Evolutionary conservation across 2,113 vertebrate species (phyloP), one percentile per base, ranked within the genome.

Genomic region (Oncorhynchus kisutch): DNA sequence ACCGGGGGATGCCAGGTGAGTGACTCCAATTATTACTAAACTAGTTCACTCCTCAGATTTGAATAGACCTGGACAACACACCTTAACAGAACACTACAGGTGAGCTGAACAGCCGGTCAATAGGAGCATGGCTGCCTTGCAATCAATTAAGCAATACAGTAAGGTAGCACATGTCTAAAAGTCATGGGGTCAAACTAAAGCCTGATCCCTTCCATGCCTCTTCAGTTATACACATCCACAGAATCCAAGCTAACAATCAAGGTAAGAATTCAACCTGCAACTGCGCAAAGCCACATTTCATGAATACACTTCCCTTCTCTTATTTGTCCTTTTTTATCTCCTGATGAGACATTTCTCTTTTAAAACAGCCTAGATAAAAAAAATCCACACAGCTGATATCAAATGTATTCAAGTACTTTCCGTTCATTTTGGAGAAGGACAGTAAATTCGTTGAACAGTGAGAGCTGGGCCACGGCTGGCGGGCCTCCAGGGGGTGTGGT

Each of bases 331-430:
- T 31, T 31, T 65, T 65, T 18, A 27, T 12, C 31, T 68, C 18
- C 29, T 68, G 67, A 62, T 20, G n/a, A 62, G 8, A 25, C 27
- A 2, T 67, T 20, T 34, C 2, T 74, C 73, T 84, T 72, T 88
- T 80, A 81, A 79, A 70, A 86, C 72, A 80, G 79, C 71, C 86
- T 80, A 80, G 80, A 81, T 85, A 86, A 90, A 89, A 90, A 89
- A 84, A 73, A 86, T 81, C 84, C 78, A 88, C 71, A 69, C 79
- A 59, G 80, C 76, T 84, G 76, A 83, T 84, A 82, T 81, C 83
- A 87, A 82, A 92, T 88, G 90, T 87, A 88, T 92, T 91, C 90
- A 92, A 91, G 90, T 90, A 91, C 87, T 87, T 86, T 83, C 84
- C 84, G 85, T 88, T 82, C 74, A 73, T 77, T 77, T 78, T 82